Base-by-base conservation (phyloP, 2,888 invertebrate genomes). In the Molorchus minor region DNA sequence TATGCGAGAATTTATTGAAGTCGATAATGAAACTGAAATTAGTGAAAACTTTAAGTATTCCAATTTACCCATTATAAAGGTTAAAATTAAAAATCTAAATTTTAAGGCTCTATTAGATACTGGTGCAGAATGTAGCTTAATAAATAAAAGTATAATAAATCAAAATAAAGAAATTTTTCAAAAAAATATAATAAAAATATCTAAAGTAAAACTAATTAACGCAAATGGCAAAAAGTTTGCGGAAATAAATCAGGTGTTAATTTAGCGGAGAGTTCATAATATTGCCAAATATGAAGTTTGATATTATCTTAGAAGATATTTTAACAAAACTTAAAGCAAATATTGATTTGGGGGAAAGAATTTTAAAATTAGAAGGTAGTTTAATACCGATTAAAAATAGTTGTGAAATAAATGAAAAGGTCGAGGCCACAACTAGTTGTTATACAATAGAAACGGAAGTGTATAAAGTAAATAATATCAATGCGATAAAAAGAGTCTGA, bases 171-270 rank as follows among this genome's bases (percentile, higher is more conserved):
- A 13, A 10, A 36, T 12, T 8, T 15, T 36, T 15, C 2, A 36
- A 13, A 7, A 2, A 36, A 13, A 36, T 3, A 3, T 13, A 36
- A 13, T 36, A 36, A 36, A 36, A 13, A 12, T 36, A 12, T 13
- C 12, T 36, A 8, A 36, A 36, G 12, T 30, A 3, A 30, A 7
- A 30, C 2, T 30, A 3, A 7, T 30, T 3, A 30, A 7, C 7
- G 30, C 36, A 7, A 36, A 36, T 36, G 36, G 36, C 7, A 36
- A 36, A 36, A 36, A 36, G 13, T 36, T 36, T 36, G 36, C 13
- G 3, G 36, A 36, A 36, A 13, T 7, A 2, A 36, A 36, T 12
- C n/a, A 13, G 7, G 7, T 36, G 2, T 36, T 36, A 36, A 36
- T 36, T 36, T 36, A 1, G 7, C 1, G 2, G 13, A 2, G 12